phyloP scores from a whole-genome alignment of 2,113 vertebrate genomes.

The Trogon surrucura region DNA sequence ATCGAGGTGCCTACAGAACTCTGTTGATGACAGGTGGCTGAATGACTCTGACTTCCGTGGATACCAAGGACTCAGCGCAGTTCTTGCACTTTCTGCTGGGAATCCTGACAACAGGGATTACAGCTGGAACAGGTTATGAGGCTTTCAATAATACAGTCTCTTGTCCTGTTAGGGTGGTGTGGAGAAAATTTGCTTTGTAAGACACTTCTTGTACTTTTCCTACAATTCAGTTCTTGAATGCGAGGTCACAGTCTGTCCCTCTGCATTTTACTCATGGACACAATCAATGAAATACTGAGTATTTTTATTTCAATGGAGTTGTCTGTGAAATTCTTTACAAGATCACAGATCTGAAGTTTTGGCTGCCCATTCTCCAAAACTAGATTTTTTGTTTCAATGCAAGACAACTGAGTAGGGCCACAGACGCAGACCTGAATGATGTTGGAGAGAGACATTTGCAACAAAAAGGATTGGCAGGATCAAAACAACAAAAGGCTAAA shows the following conservation, averaged over 20 bases:
- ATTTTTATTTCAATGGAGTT: not conserved
- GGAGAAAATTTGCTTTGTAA: not conserved
- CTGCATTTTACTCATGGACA: not conserved
- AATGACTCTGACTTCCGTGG: not conserved
- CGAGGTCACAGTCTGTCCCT: not conserved
- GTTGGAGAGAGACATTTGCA: not conserved
- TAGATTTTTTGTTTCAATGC: not conserved
- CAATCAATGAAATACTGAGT: not conserved
- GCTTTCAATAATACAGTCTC: not conserved
- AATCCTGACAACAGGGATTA: not conserved
- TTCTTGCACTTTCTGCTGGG: not conserved
- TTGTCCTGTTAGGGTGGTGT: not conserved
- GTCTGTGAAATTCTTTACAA: not conserved
- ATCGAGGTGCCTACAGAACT: not conserved
- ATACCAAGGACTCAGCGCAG: not conserved
- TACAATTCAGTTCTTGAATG: not conserved
- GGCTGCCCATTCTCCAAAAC: not conserved
- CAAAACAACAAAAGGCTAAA: constrained; percentile 4
- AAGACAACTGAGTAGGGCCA: not conserved
- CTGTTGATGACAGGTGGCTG: not conserved
- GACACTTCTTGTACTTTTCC: not conserved
- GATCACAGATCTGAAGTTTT: not conserved
- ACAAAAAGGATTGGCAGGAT: not conserved
- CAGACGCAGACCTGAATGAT: not conserved
- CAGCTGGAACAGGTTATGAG: not conserved